These are phyloP conservation scores for Meloe dianella DNA, from an alignment of 2,888 invertebrate species.

Conservation along the genomic window DNA sequence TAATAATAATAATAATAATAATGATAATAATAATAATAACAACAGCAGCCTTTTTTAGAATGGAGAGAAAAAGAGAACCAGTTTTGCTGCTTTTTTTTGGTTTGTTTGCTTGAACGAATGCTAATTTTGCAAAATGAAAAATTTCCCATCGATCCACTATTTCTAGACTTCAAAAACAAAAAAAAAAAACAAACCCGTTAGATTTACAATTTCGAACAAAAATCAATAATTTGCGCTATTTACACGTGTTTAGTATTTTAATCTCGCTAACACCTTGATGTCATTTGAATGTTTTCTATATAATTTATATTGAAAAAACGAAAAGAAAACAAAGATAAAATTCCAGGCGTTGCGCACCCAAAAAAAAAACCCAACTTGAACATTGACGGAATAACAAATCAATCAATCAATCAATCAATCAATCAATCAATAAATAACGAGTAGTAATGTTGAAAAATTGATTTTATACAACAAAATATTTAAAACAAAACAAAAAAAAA, in stretches of 20 bases:
- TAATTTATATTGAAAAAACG: too few species aligned
- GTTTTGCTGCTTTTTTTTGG: slow-evolving; percentile 39
- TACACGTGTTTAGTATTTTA: not conserved
- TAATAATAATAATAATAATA: too few species aligned
- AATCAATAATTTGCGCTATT: too few species aligned
- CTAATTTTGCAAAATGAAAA: slow-evolving; percentile 40
- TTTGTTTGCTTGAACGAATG: slow-evolving; percentile 22
- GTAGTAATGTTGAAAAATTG: not conserved
- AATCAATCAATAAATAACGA: not conserved
- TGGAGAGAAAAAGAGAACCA: slow-evolving; percentile 39
- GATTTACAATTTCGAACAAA: not conserved
- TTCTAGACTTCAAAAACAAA: not conserved
- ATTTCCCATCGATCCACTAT: slow-evolving; percentile 13
- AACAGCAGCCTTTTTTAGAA: not conserved
- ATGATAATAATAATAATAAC: not conserved
- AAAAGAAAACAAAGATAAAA: too few species aligned
- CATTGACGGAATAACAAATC: not conserved
- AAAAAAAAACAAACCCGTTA: not conserved
- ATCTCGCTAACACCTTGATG: too few species aligned
- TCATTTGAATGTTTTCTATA: too few species aligned
- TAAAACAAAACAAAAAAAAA: too few species aligned
- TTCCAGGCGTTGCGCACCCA: too few species aligned
- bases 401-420: not conserved
- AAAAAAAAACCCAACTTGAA: too few species aligned
- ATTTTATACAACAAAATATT: not conserved